phyloP scores from a whole-genome alignment of 1,140 invertebrate species.

The Zaprionus ornatus region DNA sequence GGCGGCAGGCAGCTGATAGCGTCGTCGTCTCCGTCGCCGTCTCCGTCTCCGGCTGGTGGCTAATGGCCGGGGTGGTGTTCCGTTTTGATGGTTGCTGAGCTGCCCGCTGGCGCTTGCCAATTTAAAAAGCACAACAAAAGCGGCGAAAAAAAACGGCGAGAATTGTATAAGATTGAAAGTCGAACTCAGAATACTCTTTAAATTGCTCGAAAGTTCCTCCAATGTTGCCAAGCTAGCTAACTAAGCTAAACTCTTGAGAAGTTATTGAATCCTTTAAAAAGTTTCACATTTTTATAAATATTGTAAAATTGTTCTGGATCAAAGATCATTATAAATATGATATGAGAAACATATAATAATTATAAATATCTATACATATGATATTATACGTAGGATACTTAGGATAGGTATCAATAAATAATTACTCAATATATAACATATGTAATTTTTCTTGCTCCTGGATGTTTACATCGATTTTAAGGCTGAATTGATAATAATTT shows the following conservation, averaged over 20 bases:
- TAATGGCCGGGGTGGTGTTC: constrained; percentile 28
- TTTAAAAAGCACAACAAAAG: constrained; percentile 70
- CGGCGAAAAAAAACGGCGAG: constrained; percentile 12
- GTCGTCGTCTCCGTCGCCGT: neutral
- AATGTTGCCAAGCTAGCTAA: neutral
- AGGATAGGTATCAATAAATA: too few species aligned
- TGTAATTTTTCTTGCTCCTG: too few species aligned
- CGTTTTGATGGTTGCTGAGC: constrained; percentile 61
- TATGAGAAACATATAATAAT: too few species aligned
- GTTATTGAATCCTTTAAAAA: neutral
- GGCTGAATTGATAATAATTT: too few species aligned
- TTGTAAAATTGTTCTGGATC: neutral
- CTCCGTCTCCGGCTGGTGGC: neutral
- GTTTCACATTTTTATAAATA: neutral
- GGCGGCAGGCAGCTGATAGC: neutral
- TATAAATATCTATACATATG: too few species aligned
- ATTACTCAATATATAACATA: too few species aligned
- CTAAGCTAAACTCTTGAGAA: too few species aligned
- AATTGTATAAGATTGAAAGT: neutral
- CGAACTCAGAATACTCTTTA: neutral
- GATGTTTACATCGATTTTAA: too few species aligned
- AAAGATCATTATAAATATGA: neutral
- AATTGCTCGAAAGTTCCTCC: neutral
- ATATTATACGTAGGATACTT: too few species aligned
- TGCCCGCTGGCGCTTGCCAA: constrained; percentile 79